Base-by-base conservation (phyloP, 2,888 invertebrate genomes). In the Keiferia lycopersicella region DNA sequence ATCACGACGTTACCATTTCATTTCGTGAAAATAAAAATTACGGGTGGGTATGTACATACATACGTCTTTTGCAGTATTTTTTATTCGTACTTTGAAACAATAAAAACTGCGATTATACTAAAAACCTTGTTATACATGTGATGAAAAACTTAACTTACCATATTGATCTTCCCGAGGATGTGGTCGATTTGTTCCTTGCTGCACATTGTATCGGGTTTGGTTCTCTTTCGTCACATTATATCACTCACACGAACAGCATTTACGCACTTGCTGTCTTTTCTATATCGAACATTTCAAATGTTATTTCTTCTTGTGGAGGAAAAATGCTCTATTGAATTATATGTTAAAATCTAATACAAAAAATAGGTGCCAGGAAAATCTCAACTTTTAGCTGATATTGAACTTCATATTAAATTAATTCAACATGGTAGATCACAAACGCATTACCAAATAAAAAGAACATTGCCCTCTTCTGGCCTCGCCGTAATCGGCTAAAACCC, bases 161-260 rank as follows among this genome's bases (percentile, higher is more conserved):
- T 94, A 89, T 95, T 95, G 80, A 95, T 93, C 91, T 95, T 95
- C 84, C 95, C 94, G 91, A 95, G 93, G 79, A 95, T 92, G 78
- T 94, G 94, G 73, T 91, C 92, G 77, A 95, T 93, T 82, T 95
- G 95, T 77, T 94, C 95, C 89, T 94, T 95, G 82, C 94, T 94
- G 87, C 95, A 95, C 94, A 95, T 86, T 78, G 80, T 86, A 81
- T 65, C 60, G 51, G 60, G 69, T 70, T 68, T 69, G 64, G 68
- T 74, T 75, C 71, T 67, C 67, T 67, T 74, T 70, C 72, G 73
- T 84, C 86, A 88, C 87, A 84, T 84, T 71, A 74, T 81, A 80
- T 66, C 69, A 72, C 34, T 26, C 75, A 60, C 56, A 38, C 58
- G 41, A 50, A 63, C 61, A 38, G 50, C 48, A 66, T 20, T 30